Base-by-base conservation (phyloP, 2,113 vertebrate genomes). In the Protomyctophum bolini region DNA sequence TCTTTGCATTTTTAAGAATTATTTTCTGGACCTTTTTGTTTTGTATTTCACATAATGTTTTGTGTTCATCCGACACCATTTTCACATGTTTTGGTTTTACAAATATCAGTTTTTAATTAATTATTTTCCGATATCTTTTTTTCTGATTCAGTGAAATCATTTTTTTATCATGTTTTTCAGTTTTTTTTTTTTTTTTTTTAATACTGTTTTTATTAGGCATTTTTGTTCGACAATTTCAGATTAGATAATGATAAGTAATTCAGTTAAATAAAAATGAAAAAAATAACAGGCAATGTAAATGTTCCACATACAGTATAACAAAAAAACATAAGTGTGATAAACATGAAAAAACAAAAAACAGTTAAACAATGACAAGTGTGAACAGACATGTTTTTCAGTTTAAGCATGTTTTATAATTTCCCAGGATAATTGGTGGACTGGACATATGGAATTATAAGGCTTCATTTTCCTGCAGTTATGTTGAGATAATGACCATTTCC, bases 11-110 rank as follows among this genome's bases (percentile, higher is more conserved):
- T 82, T 66, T 69, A 10, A 4, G 12, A 54, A 56, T 72, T 71
- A 59, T 76, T 63, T 55, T 6, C 14, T 59, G 67, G 71, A 82
- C 68, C 49, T 83, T 71, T 83, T 81, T 68, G 47, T 58, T 70
- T 76, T 82, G 78, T 55, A 49, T 63, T 68, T 79, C 2, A 65
- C 70, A 67, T 58, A 72, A 51, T 86, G 49, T 14, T 80, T 33
- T 72, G 58, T 59, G 62, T 74, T 59, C 59, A 68, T 15, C 68
- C 21, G 2, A 63, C 21, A 5, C 69, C 58, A 72, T 62, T 80
- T 14, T 66, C 12, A 56, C 66, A 12, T 41, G 14, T 59, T 9
- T 67, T 12, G 21, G 14, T 59, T 7, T 63, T 12, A 33, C 4
- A 66, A 77, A 73, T 6, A 14, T 45, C 60, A 65, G 74, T 72